Conservation (phyloP, 2,797 vertebrate species). For the Alfaro cultratus region DNA sequence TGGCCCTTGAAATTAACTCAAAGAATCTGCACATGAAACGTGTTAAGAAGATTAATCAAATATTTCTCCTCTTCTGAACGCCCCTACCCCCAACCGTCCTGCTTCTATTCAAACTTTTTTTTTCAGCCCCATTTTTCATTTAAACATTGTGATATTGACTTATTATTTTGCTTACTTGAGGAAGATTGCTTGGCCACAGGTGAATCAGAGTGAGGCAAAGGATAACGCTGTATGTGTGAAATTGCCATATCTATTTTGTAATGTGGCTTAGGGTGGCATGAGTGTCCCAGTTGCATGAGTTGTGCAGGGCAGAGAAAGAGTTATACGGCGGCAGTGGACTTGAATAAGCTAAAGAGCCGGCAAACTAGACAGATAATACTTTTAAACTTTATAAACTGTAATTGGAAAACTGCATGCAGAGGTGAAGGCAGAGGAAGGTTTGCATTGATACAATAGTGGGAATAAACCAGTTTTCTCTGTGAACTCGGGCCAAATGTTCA, state of each 20-base stretch:
- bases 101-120: constrained; percentile 68
- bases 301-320: constrained; percentile 36
- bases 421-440: constrained; percentile 21
- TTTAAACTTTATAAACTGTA: constrained; percentile 69
- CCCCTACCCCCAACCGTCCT: constrained; percentile 35
- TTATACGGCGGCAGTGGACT: constrained; percentile 40
- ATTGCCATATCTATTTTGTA: constrained; percentile 74
- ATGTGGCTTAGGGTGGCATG: constrained; percentile 61
- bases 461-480: constrained; percentile 12
- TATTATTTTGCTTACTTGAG: constrained; percentile 80
- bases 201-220: constrained; percentile 74
- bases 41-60: constrained; percentile 86
- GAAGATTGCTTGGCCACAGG: constrained; percentile 79
- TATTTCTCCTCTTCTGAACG: constrained; percentile 64
- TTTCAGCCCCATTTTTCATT: constrained; percentile 46
- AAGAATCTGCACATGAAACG: constrained; percentile 84
- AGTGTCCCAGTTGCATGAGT: constrained; percentile 59
- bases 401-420: constrained; percentile 65
- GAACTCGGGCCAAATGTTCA: not conserved
- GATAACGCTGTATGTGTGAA: constrained; percentile 68
- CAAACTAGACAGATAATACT: constrained; percentile 68
- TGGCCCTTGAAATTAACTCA: constrained; percentile 85
- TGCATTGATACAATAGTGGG: constrained; percentile 22
- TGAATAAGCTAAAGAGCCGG: constrained; percentile 60
- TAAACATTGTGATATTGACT: constrained; percentile 81